phyloP scores from a whole-genome alignment of 2,113 vertebrate genomes.

The Notarius quadriscutis region DNA sequence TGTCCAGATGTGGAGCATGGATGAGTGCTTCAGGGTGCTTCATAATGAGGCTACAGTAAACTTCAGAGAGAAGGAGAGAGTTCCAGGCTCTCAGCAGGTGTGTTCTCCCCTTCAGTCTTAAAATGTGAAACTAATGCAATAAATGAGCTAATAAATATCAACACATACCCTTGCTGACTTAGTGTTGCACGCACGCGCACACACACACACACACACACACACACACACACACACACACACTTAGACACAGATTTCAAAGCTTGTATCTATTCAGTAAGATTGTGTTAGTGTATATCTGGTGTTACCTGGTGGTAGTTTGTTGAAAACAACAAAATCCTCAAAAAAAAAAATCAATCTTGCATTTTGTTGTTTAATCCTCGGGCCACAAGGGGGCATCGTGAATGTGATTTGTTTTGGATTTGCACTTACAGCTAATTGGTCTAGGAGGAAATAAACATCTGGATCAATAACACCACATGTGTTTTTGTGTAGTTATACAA shows the following conservation, averaged over 20 bases:
- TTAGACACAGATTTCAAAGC: neutral
- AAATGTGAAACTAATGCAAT: neutral
- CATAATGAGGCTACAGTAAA: constrained; percentile 69
- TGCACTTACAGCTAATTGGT: neutral
- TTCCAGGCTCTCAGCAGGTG: constrained; percentile 12
- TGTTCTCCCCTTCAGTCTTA: neutral
- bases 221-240: constrained; percentile 21
- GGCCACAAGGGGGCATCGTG: neutral
- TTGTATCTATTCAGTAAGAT: neutral
- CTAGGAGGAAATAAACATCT: neutral
- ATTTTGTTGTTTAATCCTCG: neutral
- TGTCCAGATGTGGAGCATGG: constrained; percentile 68
- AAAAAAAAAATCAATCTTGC: neutral
- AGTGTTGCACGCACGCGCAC: neutral
- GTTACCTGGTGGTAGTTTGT: neutral
- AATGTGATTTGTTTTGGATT: neutral
- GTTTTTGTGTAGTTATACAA: neutral
- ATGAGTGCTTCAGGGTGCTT: constrained; percentile 58
- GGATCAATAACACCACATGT: neutral
- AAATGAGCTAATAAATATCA: constrained; percentile 19
- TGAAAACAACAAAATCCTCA: neutral
- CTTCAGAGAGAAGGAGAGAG: constrained; percentile 51
- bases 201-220: neutral
- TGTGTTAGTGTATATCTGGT: neutral
- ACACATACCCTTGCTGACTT: neutral